Evolutionary conservation across 2,113 vertebrate genomes (phyloP).

Genomic region (Gymnogyps californianus): DNA sequence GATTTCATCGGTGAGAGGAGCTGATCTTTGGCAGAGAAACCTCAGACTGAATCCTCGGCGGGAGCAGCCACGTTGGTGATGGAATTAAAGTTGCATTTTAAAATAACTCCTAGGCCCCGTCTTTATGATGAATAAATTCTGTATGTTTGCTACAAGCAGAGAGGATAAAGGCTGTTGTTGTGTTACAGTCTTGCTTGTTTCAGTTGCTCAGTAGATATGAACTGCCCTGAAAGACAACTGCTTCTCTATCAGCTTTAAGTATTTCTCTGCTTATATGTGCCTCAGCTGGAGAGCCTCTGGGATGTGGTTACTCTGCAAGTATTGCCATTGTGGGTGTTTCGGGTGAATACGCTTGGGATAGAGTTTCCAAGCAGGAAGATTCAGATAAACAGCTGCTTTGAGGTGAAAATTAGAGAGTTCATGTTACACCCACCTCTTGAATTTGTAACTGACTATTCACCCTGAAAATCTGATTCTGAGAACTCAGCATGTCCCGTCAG

Average conservation of each 20-base stretch:
- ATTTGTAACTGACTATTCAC: conserved; percentile 19
- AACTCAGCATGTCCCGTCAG: conserved; percentile 15
- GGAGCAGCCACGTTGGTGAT: background rate
- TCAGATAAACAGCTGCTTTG: conserved; percentile 22
- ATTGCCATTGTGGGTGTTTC: background rate
- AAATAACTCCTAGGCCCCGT: background rate
- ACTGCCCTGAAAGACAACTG: background rate
- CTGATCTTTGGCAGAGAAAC: background rate
- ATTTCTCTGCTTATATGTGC: background rate
- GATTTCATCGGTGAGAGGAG: background rate
- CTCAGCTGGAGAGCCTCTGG: conserved; percentile 2
- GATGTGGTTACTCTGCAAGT: background rate
- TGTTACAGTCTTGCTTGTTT: background rate
- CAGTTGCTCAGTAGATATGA: background rate
- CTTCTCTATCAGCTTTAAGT: background rate
- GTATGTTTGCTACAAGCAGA: background rate
- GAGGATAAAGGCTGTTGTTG: background rate
- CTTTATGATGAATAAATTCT: background rate
- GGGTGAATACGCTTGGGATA: background rate
- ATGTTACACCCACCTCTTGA: conserved; percentile 26
- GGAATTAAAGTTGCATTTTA: background rate
- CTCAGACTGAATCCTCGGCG: background rate
- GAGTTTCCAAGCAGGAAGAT: conserved; percentile 31
- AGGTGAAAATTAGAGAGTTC: conserved; percentile 48
- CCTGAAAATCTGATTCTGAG: conserved; percentile 23